Base-by-base conservation (phyloP, 2,797 vertebrate genomes). In the Calcarius lapponicus region DNA sequence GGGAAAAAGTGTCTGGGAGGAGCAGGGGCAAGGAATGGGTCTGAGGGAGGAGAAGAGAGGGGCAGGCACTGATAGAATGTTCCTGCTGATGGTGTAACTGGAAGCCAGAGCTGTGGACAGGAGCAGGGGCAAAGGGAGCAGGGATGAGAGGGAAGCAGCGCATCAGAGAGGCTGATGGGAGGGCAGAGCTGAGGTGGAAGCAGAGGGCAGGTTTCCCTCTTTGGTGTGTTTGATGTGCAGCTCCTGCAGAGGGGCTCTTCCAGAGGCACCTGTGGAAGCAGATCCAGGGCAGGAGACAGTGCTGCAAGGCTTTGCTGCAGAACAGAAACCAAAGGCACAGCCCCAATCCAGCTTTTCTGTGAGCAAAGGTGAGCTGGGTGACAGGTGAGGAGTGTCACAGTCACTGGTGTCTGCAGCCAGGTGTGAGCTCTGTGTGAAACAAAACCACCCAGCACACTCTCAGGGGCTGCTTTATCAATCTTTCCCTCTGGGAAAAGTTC, bases 21-120 rank as follows among this genome's bases (percentile, higher is more conserved):
- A n/a, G 50, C n/a, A n/a, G 40, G 12, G 40, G 38, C 28, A 10
- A 42, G 21, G 48, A 29, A 7, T 13, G 62, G 53, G 47, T 38
- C 5, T 89, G 64, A 57, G 72, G 48, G 48, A 61, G 21, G 43
- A n/a, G 50, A n/a, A 13, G 29, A 29, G 20, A 45, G 4, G 4
- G 45, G 22, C 62, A n/a, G 57, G 50, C 53, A 11, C 34, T 36
- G 56, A 19, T 43, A 0, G 58, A 80, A 29, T 13, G 8, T 6
- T 19, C 14, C 13, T 82, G 79, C 25, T 21, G 50, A 1, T 34
- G 34, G 56, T 0, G 0, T 25, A 26, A 20, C 16, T 0, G 9
- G 22, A 67, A 36, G 60, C 13, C 29, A 43, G 72, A n/a, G 84
- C 31, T 0, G 1, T 6, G 57, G 54, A 25, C 53, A 34, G 64